Conservation (phyloP, 2,113 vertebrate species). For the Elgaria multicarinata region DNA sequence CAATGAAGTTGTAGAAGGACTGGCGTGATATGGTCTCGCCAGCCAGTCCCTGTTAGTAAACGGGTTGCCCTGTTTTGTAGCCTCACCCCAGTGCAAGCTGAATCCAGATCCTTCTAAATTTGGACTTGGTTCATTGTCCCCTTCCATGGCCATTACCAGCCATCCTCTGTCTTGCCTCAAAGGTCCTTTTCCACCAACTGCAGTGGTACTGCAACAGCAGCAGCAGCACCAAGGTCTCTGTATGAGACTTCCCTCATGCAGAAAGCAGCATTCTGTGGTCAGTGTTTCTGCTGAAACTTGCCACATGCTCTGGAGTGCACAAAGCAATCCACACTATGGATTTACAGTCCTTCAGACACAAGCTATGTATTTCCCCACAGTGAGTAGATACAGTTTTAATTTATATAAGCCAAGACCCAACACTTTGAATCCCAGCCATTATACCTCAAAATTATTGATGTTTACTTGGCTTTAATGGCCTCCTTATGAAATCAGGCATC, state of each 20-base stretch:
- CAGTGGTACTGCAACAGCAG: no score
- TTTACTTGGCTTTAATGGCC: conserved; percentile 81
- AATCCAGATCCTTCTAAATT: not conserved
- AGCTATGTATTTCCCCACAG: conserved; percentile 83
- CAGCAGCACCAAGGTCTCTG: not conserved
- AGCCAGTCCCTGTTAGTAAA: no score
- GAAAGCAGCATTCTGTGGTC: not conserved
- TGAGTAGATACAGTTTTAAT: conserved; percentile 86
- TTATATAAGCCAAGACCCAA: conserved; percentile 60
- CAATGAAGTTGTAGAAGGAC: no score
- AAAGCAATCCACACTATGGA: conserved; percentile 78
- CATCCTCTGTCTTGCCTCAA: not conserved
- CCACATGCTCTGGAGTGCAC: conserved; percentile 22
- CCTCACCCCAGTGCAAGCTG: no score
- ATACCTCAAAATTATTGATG: conserved; percentile 81
- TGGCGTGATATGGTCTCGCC: no score
- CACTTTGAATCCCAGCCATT: conserved; percentile 49
- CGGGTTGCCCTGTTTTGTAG: no score
- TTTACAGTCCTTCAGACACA: conserved; percentile 87
- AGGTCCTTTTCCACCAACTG: not conserved
- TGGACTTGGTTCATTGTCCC: not conserved
- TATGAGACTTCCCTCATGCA: no score
- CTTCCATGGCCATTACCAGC: not conserved
- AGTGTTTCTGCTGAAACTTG: conserved; percentile 8
- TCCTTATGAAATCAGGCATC: conserved; percentile 80